These are phyloP conservation scores for Tetragonula carbonaria DNA, from an alignment of 2,888 invertebrate genomes.

Conservation along the genomic window DNA sequence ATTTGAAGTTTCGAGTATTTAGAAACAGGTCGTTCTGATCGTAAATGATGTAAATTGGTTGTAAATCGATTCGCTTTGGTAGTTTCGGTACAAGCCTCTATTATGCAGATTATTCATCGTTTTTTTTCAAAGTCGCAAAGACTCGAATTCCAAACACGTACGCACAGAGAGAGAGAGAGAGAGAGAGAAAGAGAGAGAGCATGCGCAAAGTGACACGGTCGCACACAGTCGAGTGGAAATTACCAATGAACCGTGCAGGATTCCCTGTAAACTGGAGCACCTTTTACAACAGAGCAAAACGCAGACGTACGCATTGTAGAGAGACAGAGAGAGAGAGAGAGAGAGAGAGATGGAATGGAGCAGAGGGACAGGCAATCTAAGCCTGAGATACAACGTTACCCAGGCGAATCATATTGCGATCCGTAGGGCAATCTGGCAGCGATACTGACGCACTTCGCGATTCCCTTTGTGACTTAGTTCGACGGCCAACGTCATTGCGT, in stretches of 20 bases:
- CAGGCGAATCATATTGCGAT: slow-evolving; percentile 53
- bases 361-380: slow-evolving; percentile 19
- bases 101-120: no score
- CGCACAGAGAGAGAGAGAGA: neutral
- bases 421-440: slow-evolving; percentile 52
- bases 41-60: no score
- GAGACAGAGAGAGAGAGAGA: no score
- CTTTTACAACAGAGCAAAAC: neutral
- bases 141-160: no score
- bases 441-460: slow-evolving; percentile 72
- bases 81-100: no score
- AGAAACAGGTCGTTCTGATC: no score
- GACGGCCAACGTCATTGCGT: slow-evolving; percentile 63
- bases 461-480: slow-evolving; percentile 74
- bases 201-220: neutral
- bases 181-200: neutral
- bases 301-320: no score
- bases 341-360: neutral
- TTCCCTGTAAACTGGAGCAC: neutral
- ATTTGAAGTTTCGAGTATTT: no score
- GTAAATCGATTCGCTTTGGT: no score
- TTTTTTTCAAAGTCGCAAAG: no score
- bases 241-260: slow-evolving; percentile 12
- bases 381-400: slow-evolving; percentile 33
- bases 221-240: slow-evolving; percentile 9